These are phyloP conservation scores for Nautilus pompilius DNA, from an alignment of 1,140 invertebrate species.

Conservation along the genomic window DNA sequence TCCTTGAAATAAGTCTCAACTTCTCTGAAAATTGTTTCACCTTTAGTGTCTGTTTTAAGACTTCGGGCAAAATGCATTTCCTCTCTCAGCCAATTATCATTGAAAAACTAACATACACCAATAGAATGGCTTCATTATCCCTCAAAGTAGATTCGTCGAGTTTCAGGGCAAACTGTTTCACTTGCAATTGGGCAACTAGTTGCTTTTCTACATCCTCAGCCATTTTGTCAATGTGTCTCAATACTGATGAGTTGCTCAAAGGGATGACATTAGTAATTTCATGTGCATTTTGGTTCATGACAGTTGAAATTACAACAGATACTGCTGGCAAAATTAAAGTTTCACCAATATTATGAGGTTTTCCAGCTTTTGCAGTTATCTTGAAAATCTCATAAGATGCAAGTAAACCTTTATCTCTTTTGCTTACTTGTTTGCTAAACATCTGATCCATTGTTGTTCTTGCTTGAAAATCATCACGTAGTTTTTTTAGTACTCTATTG, in stretches of 20 bases:
- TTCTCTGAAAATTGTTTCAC: slow-evolving; percentile 3
- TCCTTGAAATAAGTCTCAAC: neutral
- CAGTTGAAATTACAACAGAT: neutral
- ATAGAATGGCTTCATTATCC: neutral
- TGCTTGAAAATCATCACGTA: neutral
- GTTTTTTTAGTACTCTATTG: neutral
- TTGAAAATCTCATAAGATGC: neutral
- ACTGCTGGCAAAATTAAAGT: neutral
- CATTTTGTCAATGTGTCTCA: neutral
- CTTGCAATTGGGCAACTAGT: neutral
- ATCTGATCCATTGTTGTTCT: neutral
- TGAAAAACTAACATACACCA: neutral
- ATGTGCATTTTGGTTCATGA: neutral
- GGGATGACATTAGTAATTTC: neutral
- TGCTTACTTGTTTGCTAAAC: neutral
- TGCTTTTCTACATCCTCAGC: neutral
- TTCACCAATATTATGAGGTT: slow-evolving; percentile 2
- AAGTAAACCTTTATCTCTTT: neutral
- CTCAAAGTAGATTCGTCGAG: neutral
- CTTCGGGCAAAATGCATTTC: neutral
- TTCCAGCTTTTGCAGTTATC: neutral
- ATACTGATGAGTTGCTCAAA: neutral
- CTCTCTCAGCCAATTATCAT: neutral
- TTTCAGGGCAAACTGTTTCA: neutral
- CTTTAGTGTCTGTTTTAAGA: neutral